phyloP scores from a whole-genome alignment of 2,797 vertebrate species.

The Pachyuromys duprasi region DNA sequence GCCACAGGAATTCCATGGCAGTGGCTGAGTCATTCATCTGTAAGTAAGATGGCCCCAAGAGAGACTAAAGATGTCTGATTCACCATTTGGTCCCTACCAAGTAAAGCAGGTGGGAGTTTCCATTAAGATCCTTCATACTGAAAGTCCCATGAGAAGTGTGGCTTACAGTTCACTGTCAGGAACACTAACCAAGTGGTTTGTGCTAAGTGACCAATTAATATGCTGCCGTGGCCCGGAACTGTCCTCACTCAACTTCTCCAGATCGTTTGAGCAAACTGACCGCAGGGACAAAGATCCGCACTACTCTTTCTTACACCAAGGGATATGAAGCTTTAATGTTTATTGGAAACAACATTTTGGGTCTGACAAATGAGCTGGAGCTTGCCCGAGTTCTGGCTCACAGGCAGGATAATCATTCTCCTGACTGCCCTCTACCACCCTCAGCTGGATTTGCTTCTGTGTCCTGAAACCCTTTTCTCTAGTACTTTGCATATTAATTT shows the following conservation, averaged over 20 bases:
- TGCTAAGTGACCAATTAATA: slow-evolving; percentile 21
- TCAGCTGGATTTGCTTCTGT: slow-evolving; percentile 24
- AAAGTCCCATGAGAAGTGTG: background rate
- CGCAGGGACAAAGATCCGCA: background rate
- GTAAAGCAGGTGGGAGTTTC: slow-evolving; percentile 21
- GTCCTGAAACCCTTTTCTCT: slow-evolving; percentile 22
- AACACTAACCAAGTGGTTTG: slow-evolving; percentile 30
- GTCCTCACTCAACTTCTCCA: background rate
- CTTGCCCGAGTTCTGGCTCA: background rate
- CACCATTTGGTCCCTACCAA: slow-evolving; percentile 9
- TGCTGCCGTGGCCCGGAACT: slow-evolving; percentile 22
- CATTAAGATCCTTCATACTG: background rate
- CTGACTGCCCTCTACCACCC: background rate
- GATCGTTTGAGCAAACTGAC: background rate
- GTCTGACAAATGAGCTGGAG: slow-evolving; percentile 47
- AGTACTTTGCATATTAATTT: slow-evolving; percentile 15
- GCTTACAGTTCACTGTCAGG: background rate
- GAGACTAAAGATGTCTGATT: background rate
- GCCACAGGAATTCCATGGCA: background rate
- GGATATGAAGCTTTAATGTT: slow-evolving; percentile 21
- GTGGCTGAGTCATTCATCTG: background rate
- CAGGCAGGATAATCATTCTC: slow-evolving; percentile 19
- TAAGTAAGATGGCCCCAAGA: too few relatives aligned
- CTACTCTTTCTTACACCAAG: slow-evolving; percentile 47
- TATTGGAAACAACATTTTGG: slow-evolving; percentile 48